Evolutionary conservation across 2,113 vertebrate genomes (phyloP).

Genomic region (Ploceus nigricollis): DNA sequence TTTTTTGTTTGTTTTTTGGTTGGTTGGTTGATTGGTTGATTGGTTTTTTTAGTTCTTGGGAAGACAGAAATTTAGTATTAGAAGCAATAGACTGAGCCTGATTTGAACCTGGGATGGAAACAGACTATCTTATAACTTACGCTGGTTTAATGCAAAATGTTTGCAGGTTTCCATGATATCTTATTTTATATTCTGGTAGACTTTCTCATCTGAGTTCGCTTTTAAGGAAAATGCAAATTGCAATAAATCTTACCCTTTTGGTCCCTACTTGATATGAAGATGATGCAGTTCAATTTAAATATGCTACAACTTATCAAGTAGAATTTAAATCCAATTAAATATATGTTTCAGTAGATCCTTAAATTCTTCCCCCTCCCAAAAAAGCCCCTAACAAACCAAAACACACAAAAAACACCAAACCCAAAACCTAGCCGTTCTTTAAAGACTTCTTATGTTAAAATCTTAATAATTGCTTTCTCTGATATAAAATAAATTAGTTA

Average conservation of each 20-base stretch:
- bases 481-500: background rate
- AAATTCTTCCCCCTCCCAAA: background rate
- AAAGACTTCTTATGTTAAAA: background rate
- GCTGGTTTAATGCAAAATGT: background rate
- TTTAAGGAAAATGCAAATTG: background rate
- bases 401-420: background rate
- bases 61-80: background rate
- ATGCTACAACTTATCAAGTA: background rate
- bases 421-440: background rate
- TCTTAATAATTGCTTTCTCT: background rate
- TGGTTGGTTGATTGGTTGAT: background rate
- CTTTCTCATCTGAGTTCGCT: background rate
- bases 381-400: background rate
- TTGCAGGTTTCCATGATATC: background rate
- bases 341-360: constrained; percentile 15
- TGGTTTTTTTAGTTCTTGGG: background rate
- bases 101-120: background rate
- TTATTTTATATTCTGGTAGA: background rate
- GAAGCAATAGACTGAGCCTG: background rate
- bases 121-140: background rate
- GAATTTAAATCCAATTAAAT: constrained; percentile 59
- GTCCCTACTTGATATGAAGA: background rate
- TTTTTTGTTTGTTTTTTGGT: background rate
- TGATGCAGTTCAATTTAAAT: background rate
- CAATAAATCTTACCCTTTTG: background rate